Conservation (phyloP, 2,888 invertebrate genomes). For the Bugula neritina region DNA sequence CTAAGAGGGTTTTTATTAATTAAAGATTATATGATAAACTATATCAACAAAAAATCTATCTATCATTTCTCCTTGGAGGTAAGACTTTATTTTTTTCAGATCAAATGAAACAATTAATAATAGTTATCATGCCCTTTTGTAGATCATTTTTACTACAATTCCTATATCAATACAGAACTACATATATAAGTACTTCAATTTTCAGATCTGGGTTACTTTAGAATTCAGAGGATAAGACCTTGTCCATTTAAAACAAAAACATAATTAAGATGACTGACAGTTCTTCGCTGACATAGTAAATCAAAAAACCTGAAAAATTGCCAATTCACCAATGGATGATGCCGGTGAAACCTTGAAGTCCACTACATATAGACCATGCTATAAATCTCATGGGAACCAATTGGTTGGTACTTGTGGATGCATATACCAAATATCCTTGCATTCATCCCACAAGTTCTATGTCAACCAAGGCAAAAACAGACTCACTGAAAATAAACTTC, state of each 20-base stretch:
- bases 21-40: no score
- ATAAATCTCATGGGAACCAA: slow-evolving; percentile 32
- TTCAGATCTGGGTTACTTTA: slow-evolving; percentile 33
- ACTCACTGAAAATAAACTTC: slow-evolving; percentile 32
- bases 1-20: no score
- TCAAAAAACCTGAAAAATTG: slow-evolving; percentile 37
- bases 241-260: slow-evolving; percentile 30
- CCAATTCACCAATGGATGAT: no score
- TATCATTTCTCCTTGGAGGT: no score
- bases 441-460: slow-evolving; percentile 29
- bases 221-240: slow-evolving; percentile 35
- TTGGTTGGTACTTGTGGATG: slow-evolving; percentile 34
- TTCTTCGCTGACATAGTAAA: slow-evolving; percentile 32
- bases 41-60: no score
- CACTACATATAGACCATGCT: slow-evolving; percentile 38
- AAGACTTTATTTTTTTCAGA: no score
- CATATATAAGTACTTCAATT: slow-evolving; percentile 30
- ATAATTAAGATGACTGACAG: slow-evolving; percentile 26
- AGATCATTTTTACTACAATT: no score
- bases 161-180: no score
- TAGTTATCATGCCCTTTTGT: no score
- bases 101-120: no score
- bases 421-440: slow-evolving; percentile 35
- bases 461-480: slow-evolving; percentile 31
- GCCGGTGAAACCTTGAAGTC: slow-evolving; percentile 35